phyloP scores from a whole-genome alignment of 2,888 invertebrate species.

The Petrolisthes manimaculis region DNA sequence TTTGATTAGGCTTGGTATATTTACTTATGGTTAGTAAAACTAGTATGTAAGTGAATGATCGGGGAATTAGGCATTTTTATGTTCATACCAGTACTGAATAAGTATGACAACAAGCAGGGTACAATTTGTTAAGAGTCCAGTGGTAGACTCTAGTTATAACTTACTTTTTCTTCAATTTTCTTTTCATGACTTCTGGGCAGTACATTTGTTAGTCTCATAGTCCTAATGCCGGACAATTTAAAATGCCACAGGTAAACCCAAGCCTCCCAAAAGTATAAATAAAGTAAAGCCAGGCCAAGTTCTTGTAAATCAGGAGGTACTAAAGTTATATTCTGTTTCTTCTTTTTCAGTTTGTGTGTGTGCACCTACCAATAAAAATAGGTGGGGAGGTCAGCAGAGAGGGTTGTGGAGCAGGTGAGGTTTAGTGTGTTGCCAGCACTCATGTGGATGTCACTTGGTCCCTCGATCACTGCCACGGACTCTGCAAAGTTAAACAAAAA shows the following conservation, averaged over 20 bases:
- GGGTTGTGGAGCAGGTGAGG: slow-evolving; percentile 60
- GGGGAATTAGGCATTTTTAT: too few species aligned
- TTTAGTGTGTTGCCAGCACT: slow-evolving; percentile 65
- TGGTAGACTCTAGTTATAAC: too few species aligned
- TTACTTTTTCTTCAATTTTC: too few species aligned
- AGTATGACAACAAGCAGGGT: too few species aligned
- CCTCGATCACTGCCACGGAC: slow-evolving; percentile 58
- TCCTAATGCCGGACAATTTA: too few species aligned
- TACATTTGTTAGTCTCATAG: too few species aligned
- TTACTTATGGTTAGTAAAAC: neutral
- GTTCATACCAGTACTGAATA: too few species aligned
- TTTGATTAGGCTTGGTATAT: neutral
- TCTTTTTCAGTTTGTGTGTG: neutral
- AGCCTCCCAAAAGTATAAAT: slow-evolving; percentile 17
- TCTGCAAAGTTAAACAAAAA: slow-evolving; percentile 38
- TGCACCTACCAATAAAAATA: slow-evolving; percentile 61
- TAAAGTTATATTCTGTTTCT: too few species aligned
- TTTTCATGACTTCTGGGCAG: too few species aligned
- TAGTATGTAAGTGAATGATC: neutral
- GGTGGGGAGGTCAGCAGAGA: slow-evolving; percentile 54
- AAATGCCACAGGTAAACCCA: too few species aligned
- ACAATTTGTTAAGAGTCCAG: too few species aligned
- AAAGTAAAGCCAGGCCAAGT: neutral
- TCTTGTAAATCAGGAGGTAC: neutral
- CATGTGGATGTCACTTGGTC: slow-evolving; percentile 58